Percentiles rank a stretch among this genome's conserved stretches.
These are phyloP conservation scores for Epinotia brunnichana DNA, from an alignment of 2,888 invertebrate species.

Conservation along the genomic window DNA sequence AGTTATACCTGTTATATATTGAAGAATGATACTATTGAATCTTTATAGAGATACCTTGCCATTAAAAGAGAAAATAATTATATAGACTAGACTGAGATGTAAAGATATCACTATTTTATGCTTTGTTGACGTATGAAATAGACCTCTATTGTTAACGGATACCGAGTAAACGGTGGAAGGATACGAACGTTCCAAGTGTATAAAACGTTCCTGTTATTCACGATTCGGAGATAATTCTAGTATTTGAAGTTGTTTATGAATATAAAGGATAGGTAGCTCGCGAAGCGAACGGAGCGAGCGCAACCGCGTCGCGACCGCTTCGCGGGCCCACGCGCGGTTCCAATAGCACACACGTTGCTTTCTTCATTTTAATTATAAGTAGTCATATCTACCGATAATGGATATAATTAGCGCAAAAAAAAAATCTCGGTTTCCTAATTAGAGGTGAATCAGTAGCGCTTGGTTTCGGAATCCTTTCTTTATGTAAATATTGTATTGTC, in stretches of 20 bases:
- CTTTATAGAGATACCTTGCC: conserved; percentile 84
- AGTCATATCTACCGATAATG: conserved; percentile 76
- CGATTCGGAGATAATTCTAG: conserved; percentile 66
- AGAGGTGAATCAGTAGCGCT: conserved; percentile 81
- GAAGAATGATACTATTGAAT: conserved; percentile 81
- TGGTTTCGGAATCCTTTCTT: conserved; percentile 70
- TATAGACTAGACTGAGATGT: conserved; percentile 84
- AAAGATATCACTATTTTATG: conserved; percentile 84
- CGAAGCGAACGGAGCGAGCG: conserved; percentile 49
- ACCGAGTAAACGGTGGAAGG: conserved; percentile 68
- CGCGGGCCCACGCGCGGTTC: conserved; percentile 70
- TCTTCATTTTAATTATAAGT: conserved; percentile 80
- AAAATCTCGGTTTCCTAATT: conserved; percentile 80
- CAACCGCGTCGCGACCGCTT: conserved; percentile 40
- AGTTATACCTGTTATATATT: conserved; percentile 82
- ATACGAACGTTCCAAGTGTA: conserved; percentile 64
- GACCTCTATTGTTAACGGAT: conserved; percentile 75
- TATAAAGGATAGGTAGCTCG: conserved; percentile 68
- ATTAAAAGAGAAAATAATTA: conserved; percentile 80
- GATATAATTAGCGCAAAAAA: conserved; percentile 73
- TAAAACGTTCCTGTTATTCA: conserved; percentile 71
- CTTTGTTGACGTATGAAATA: conserved; percentile 81
- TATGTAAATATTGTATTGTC: conserved; percentile 81
- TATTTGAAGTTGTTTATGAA: conserved; percentile 73
- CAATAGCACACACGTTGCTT: conserved; percentile 77